Percentiles rank a stretch among this genome's conserved stretches.
Conservation (phyloP, 30 jellyfish, hydroid and myxozoan genomes). For the Turritopsis rubra region DNA sequence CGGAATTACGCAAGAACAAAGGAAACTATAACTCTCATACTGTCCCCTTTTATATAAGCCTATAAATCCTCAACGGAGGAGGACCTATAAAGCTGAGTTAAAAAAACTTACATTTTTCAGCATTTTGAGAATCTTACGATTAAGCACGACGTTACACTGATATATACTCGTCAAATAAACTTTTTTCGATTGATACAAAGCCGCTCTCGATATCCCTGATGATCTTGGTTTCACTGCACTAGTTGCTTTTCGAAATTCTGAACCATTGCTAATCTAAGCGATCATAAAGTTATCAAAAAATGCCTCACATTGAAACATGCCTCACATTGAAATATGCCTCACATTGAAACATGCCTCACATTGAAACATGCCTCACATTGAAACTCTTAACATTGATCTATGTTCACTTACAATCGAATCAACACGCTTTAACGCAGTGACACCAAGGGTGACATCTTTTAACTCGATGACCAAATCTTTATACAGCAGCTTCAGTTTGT, state of each 20-base stretch:
- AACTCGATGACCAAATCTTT: slow-evolving; percentile 43
- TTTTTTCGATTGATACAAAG: slow-evolving; percentile 30
- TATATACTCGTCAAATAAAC: slow-evolving; percentile 37
- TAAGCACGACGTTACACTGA: slow-evolving; percentile 27
- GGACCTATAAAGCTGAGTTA: too few species aligned
- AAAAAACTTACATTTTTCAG: slow-evolving; percentile 43
- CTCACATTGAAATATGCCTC: too few species aligned
- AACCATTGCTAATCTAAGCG: not conserved
- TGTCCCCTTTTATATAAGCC: too few species aligned
- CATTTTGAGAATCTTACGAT: slow-evolving; percentile 28
- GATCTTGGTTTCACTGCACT: not conserved
- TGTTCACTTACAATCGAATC: not conserved
- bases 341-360: too few species aligned
- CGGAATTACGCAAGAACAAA: too few species aligned
- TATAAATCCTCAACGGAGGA: too few species aligned
- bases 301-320: too few species aligned
- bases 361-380: too few species aligned
- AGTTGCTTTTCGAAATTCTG: not conserved
- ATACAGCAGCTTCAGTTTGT: slow-evolving; percentile 36
- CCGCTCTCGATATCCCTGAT: slow-evolving; percentile 3
- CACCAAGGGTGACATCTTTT: slow-evolving; percentile 6
- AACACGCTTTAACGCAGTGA: not conserved
- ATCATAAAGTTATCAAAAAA: not conserved
- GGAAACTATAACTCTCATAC: too few species aligned
- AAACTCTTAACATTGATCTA: too few species aligned